Evolutionary conservation across 2,113 vertebrate species (phyloP), one percentile per base, ranked within the genome.

Genomic region (Ariopsis seemanni): DNA sequence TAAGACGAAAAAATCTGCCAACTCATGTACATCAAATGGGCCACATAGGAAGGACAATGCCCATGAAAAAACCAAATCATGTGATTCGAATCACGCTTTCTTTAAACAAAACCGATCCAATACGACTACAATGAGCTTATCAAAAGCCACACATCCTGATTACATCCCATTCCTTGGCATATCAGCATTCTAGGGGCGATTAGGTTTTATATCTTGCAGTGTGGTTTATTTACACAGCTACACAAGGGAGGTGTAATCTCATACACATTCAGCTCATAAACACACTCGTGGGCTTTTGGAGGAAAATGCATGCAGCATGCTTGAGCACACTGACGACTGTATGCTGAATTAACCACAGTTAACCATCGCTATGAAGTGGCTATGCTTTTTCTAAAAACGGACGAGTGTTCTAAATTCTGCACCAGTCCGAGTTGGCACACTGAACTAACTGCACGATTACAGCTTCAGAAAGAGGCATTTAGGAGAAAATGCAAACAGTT

Each of bases 271-370:
- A 27, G 85, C 74, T 81, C 27, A 86, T 67, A 71, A 81, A 86
- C 85, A 86, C 62, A 86, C 63, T 42, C 50, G 34, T 34, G 77
- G 62, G 85, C 50, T 80, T 69, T 81, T 58, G 52, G 85, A 27
- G 27, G 17, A 55, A 79, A 80, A 55, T 72, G 67, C 67, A 84
- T 55, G 69, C 53, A 57, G 83, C 69, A 72, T 22, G 48, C 75
- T 80, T 53, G 20, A 80, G 48, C 85, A 86, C 58, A 55, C 48
- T 50, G 85, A 80, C 53, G 62, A 69, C 62, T 81, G 77, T 80
- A 34, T 86, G 74, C 85, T 67, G 85, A 86, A 80, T 86, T 65
- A 79, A 86, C 62, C 50, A 65, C 48, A 75, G 85, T 86, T 86
- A 80, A 80, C 60, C 18, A 69, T 77, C 57, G 57, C 58, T 77